These are phyloP conservation scores for Deroptyus accipitrinus DNA, from an alignment of 2,113 vertebrate species.

Conservation along the genomic window DNA sequence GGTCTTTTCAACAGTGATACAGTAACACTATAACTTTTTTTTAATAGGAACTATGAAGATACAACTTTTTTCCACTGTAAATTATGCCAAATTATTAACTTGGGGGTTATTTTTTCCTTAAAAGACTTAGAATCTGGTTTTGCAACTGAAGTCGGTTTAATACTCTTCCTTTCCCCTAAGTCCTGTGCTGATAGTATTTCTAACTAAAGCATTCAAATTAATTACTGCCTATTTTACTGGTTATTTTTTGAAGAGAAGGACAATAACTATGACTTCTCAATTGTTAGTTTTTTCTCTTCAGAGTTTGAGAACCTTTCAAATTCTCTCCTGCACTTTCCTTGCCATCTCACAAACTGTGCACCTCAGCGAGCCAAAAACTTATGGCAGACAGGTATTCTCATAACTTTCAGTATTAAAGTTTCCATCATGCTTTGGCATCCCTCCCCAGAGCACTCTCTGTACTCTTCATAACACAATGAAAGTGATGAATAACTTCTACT, in stretches of 20 bases:
- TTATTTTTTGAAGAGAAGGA: not conserved
- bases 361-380: slow-evolving; percentile 21
- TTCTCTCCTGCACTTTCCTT: not conserved
- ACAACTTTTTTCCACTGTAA: not conserved
- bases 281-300: not conserved
- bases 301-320: not conserved
- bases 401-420: slow-evolving; percentile 4
- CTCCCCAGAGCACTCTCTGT: not conserved
- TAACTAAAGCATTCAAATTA: not conserved
- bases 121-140: not conserved
- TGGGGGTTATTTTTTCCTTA: not conserved
- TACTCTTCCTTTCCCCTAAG: not conserved
- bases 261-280: not conserved
- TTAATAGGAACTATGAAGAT: not conserved
- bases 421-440: slow-evolving; percentile 23
- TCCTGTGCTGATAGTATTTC: not conserved
- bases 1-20: not conserved
- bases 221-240: not conserved
- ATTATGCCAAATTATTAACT: not conserved
- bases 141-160: not conserved
- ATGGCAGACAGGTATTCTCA: slow-evolving; percentile 13
- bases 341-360: not conserved
- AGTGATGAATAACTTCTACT: not conserved
- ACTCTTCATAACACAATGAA: not conserved
- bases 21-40: not conserved